These are phyloP conservation scores for Leptura quadrifasciata DNA, from an alignment of 2,888 invertebrate species.

Conservation along the genomic window DNA sequence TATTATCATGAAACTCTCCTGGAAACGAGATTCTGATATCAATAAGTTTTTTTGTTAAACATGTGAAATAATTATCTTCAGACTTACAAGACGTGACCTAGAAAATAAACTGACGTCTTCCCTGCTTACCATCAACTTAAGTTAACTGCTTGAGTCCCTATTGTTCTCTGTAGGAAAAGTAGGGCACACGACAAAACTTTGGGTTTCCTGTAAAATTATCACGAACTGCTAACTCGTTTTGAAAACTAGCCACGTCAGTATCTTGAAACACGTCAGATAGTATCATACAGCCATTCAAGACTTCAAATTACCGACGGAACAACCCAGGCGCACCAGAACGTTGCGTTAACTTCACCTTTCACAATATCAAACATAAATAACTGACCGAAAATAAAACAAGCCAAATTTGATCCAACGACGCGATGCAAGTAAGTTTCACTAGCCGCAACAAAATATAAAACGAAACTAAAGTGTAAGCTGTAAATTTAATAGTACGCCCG, in stretches of 20 bases:
- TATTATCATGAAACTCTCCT: too few relatives aligned
- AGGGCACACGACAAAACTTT: too few relatives aligned
- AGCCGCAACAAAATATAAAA: neutral
- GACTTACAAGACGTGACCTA: too few relatives aligned
- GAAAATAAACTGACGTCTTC: too few relatives aligned
- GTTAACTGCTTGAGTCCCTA: too few relatives aligned
- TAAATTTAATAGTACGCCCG: conserved; percentile 13
- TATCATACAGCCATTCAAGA: neutral
- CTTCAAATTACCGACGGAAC: conserved; percentile 7
- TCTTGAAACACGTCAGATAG: neutral
- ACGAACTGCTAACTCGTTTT: neutral
- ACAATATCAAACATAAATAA: conserved; percentile 19
- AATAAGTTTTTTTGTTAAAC: too few relatives aligned
- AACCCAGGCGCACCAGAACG: neutral
- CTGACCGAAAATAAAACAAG: conserved; percentile 18
- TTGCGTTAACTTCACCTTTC: conserved; percentile 12
- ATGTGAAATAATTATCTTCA: too few relatives aligned
- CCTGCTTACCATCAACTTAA: too few relatives aligned
- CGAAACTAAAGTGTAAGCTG: conserved; percentile 26
- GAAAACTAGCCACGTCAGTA: neutral
- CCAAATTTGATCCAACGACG: neutral
- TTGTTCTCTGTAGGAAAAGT: too few relatives aligned
- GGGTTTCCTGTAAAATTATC: too few relatives aligned
- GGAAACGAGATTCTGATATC: too few relatives aligned
- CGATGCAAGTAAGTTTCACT: neutral